These are phyloP conservation scores for Bombylius discolor DNA, from an alignment of 2,888 invertebrate species.

Conservation along the genomic window DNA sequence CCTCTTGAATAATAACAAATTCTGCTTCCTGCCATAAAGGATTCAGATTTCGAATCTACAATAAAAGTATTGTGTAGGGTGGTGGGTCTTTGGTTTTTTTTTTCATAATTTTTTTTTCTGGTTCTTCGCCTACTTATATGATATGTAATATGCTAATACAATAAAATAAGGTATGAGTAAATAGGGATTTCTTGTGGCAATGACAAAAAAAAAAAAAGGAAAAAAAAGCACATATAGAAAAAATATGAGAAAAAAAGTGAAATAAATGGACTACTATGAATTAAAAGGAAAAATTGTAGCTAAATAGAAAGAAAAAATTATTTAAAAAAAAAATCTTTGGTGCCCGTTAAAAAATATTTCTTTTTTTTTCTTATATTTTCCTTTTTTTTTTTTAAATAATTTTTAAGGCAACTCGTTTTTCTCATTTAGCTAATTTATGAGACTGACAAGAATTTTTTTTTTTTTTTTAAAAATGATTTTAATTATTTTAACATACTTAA, in stretches of 20 bases:
- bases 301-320: not conserved
- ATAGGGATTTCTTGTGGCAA: not conserved
- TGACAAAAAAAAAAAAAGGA: not conserved
- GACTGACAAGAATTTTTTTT: slow-evolving; percentile 6
- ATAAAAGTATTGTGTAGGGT: not conserved
- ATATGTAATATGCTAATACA: not conserved
- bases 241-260: not conserved
- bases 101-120: not conserved
- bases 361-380: not conserved
- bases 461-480: slow-evolving; percentile 12
- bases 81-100: no score
- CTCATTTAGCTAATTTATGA: slow-evolving; percentile 13
- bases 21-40: slow-evolving; percentile 5
- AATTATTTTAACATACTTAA: slow-evolving; percentile 10
- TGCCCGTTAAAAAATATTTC: no score
- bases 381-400: slow-evolving; percentile 2
- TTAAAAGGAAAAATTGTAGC: not conserved
- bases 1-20: slow-evolving; percentile 13
- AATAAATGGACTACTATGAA: not conserved
- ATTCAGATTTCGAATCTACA: not conserved
- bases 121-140: not conserved
- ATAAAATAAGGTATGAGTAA: not conserved
- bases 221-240: not conserved
- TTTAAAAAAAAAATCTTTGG: not conserved
- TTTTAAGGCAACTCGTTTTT: slow-evolving; percentile 1